Evolutionary conservation across 2,888 invertebrate species (phyloP), one percentile per base, ranked within the genome.

Genomic region (Scaptomyza flava): DNA sequence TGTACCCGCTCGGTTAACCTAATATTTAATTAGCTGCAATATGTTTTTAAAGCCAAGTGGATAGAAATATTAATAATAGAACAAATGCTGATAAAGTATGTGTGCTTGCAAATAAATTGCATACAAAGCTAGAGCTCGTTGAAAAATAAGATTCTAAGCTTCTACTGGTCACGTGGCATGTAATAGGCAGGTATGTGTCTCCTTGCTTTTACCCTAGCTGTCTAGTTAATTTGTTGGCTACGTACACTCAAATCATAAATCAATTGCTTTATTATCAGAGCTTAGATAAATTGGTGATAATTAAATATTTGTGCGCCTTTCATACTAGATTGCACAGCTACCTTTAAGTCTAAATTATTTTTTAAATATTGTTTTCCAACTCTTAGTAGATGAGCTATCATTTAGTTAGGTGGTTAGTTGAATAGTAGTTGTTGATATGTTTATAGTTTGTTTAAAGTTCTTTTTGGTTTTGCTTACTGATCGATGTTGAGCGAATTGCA

Each of bases 211-310:
- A 62, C 33, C 11, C 17, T 11, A 45, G 43, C 17, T 36, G 59
- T 58, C 69, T 60, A n/a, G 34, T 45, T 64, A 52, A 51, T 41
- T 63, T 72, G 51, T 43, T 51, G n/a, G 36, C 64, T 27, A 36
- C 42, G 11, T 52, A 36, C 36, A 34, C 45, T 45, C 27, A 61
- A 52, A 38, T 42, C 54, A 57, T 65, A 65, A 60, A 69, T 60
- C 65, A 72, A 56, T 45, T 27, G 59, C 36, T 36, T 9, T 47
- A 27, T 63, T 73, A 68, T 59, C 58, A 47, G 11, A 42, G 54
- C 64, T 33, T 42, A 14, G 23, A 42, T 41, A 38, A 72, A 68
- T 68, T 51, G 58, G 57, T n/a, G 20, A 33, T 14, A 34, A 23
- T 46, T 43, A 43, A 20, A 38, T 45, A 27, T 20, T 41, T 17